These are phyloP conservation scores for Caprella mutica DNA, from an alignment of 2,888 invertebrate genomes.

Conservation along the genomic window DNA sequence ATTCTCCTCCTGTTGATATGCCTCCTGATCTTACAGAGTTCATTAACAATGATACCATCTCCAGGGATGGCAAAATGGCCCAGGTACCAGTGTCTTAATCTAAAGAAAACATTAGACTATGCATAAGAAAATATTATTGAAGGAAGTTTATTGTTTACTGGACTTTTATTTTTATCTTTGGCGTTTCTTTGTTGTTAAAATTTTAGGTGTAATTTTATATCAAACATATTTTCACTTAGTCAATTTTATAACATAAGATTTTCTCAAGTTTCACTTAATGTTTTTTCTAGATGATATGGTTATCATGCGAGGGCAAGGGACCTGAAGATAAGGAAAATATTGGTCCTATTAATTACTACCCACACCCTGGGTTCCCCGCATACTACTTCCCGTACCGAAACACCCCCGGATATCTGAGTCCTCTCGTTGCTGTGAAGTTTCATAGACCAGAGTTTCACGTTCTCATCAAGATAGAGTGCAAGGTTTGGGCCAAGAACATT, in stretches of 20 bases:
- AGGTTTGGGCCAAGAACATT: slow-evolving; percentile 85
- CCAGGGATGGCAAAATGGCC: too few relatives aligned
- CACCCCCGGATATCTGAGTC: slow-evolving; percentile 73
- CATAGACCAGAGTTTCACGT: slow-evolving; percentile 59
- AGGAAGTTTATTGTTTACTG: too few relatives aligned
- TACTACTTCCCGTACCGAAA: slow-evolving; percentile 80
- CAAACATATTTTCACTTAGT: too few relatives aligned
- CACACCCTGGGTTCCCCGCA: slow-evolving; percentile 60
- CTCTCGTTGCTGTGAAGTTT: slow-evolving; percentile 77
- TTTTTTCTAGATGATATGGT: slow-evolving; percentile 60
- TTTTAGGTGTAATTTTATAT: too few relatives aligned
- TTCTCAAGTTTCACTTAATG: too few relatives aligned
- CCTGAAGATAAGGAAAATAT: slow-evolving; percentile 86
- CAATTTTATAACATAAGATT: too few relatives aligned
- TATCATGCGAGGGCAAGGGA: slow-evolving; percentile 89
- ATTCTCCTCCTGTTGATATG: slow-evolving; percentile 58
- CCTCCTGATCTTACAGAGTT: slow-evolving; percentile 61
- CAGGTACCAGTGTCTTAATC: too few relatives aligned
- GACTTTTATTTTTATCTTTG: too few relatives aligned
- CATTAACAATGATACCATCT: slow-evolving; percentile 46
- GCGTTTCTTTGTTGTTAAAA: too few relatives aligned
- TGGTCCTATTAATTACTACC: slow-evolving; percentile 67
- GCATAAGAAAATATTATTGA: too few relatives aligned
- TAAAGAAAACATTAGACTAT: too few relatives aligned
- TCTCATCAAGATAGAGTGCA: slow-evolving; percentile 84